Evolutionary conservation across 2,797 vertebrate genomes (phyloP), one percentile per base, ranked within the genome.

Genomic region (Diglossa cyanea): DNA sequence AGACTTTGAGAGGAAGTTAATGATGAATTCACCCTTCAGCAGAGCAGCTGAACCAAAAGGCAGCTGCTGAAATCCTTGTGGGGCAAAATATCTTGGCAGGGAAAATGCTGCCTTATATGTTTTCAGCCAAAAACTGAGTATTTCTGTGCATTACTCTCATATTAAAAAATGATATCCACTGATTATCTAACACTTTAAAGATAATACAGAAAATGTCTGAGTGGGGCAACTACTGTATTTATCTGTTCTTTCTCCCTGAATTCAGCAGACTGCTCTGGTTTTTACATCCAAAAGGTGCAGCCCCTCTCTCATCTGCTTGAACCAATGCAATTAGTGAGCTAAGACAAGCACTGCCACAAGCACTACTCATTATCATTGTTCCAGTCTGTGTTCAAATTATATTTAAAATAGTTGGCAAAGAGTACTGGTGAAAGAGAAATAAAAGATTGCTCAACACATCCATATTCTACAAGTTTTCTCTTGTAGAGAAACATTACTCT

Each of bases 331-430:
- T 48, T 57, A 77, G 94, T 67, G 78, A 76, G 47, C 39, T 33
- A 76, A 91, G 66, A 54, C 63, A 94, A 55, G 58, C 8, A 79
- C 10, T 66, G 63, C 42, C 62, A 89, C 72, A 85, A 92, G 37
- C 54, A 76, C 1, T 0, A 67, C 42, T 60, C 42, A 67, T 55
- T 87, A 82, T 40, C 40, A 21, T 31, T 71, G 51, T 92, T 82
- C 54, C 45, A 91, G 63, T 68, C 40, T 50, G 13, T 15, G 40
- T 76, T 75, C 73, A 39, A 93, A 93, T 82, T 68, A 26, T 37
- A 86, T 91, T 80, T 71, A 70, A 96, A 94, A 73, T 48, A 84
- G 58, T 37, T 75, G 88, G 55, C 50, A 85, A 90, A 58, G 37
- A 70, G 45, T 67, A 82, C 24, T 66, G 35, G 11, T 90, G 63